Evolutionary conservation across 1,140 invertebrate genomes (phyloP), one percentile per base, ranked within the genome.

Genomic region (Oncopeltus fasciatus): DNA sequence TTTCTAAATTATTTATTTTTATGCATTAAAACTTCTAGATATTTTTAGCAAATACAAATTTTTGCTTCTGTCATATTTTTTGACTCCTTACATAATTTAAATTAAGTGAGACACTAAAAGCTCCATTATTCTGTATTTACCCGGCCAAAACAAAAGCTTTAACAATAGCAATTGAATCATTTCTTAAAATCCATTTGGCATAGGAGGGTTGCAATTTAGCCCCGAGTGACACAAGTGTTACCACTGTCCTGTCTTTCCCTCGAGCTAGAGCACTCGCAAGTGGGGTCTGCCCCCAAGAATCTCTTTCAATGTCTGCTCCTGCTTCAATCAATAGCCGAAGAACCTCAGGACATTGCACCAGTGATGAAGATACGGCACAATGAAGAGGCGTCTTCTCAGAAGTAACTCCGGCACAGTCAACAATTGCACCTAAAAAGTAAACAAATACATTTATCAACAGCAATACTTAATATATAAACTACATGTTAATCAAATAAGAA

Each of bases 321-420:
- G 64, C 8, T 75, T 70, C 31, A 80, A 68, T 24, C 80, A 72
- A 11, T 47, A 44, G 31, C 72, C 63, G 60, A 81, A 67, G 20
- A 24, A 64, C 43, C 11, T 26, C 24, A 49, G 33, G 31, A 21
- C 49, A 31, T 43, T 27, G n/a, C 11, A 24, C 20, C 18, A 33
- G 31, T 8, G 47, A 70, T 3, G 66, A 64, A 58, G 70, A 67
- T 2, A 81, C 75, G 27, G 79, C 78, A 60, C 78, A 71, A 58
- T 80, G 75, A 1, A 81, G 67, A 8, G 79, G 77, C n/a, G 76
- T 79, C 16, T 75, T 75, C 31, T 78, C 78, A 16, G 77, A 78
- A 64, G 80, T 71, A 64, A 73, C 76, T 66, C 81, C 81, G 43
- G 76, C 74, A 27, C 74, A 74, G 68, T 81, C 81, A 1, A 77